phyloP scores from a whole-genome alignment of 2,888 invertebrate species.

The Abrostola triplasia region DNA sequence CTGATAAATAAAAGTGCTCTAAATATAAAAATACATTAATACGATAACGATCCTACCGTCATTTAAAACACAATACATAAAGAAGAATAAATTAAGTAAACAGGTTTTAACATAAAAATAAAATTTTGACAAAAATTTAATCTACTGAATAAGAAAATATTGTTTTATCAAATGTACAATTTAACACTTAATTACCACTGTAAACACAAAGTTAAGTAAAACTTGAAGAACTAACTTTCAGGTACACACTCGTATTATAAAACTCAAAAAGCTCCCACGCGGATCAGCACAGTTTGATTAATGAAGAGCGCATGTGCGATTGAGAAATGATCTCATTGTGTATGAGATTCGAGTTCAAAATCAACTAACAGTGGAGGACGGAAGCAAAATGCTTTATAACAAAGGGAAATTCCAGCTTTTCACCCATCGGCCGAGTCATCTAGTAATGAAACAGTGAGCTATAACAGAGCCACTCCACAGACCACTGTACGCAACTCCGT shows the following conservation, averaged over 20 bases:
- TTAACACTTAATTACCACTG: not conserved
- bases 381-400: constrained; percentile 69
- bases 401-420: constrained; percentile 78
- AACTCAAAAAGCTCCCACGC: constrained; percentile 11
- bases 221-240: constrained; percentile 1
- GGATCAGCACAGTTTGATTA: constrained; percentile 24
- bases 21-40: too few relatives aligned
- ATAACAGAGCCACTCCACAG: constrained; percentile 62
- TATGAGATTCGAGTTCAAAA: constrained; percentile 47
- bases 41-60: too few relatives aligned
- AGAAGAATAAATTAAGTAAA: too few relatives aligned
- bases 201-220: not conserved
- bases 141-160: not conserved
- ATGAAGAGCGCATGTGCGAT: constrained; percentile 22
- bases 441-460: constrained; percentile 79
- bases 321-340: constrained; percentile 41
- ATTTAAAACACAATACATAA: too few relatives aligned
- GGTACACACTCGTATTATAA: constrained; percentile 6
- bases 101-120: too few relatives aligned
- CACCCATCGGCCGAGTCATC: constrained; percentile 76
- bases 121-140: not conserved
- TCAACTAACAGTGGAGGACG: constrained; percentile 52
- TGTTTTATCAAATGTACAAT: not conserved
- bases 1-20: too few relatives aligned
- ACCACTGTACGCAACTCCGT: constrained; percentile 57